phyloP scores from a whole-genome alignment of 53 echinoderm and acorn worm species.

The Luidia sarsii region DNA sequence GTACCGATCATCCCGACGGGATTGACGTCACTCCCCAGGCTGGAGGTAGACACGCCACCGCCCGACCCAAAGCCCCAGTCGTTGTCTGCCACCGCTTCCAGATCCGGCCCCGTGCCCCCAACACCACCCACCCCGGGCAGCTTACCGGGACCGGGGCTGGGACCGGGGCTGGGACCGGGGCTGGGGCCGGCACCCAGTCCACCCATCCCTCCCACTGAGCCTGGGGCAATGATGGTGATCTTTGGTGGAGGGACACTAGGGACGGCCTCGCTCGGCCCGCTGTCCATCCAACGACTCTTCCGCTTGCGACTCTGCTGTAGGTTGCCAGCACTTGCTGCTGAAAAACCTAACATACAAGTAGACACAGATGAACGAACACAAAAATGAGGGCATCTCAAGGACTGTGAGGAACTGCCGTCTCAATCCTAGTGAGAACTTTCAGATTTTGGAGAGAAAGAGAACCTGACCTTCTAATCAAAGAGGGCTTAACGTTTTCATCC shows the following conservation, averaged over 20 bases:
- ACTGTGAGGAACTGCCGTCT: no score
- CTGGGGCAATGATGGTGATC: conserved; percentile 40
- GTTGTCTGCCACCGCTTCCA: conserved; percentile 24
- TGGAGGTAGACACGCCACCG: conserved; percentile 31
- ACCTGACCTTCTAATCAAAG: no score
- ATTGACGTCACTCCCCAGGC: conserved; percentile 64
- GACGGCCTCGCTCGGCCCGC: conserved; percentile 17
- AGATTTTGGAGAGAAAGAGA: no score
- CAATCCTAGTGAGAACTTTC: no score
- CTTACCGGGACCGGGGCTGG: not conserved
- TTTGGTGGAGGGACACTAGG: conserved; percentile 43
- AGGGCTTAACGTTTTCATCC: no score
- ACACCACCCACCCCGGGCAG: conserved; percentile 47
- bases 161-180: no score
- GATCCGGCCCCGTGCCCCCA: conserved; percentile 27
- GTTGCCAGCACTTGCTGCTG: not conserved
- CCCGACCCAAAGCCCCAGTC: conserved; percentile 47
- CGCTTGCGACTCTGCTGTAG: conserved; percentile 40
- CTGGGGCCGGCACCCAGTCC: no score
- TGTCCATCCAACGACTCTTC: conserved; percentile 68
- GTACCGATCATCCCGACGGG: conserved; percentile 99
- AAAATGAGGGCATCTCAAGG: no score
- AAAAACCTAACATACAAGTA: not conserved
- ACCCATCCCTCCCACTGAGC: conserved; percentile 6
- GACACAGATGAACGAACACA: not conserved